Conservation (phyloP, 2,888 invertebrate genomes). For the Nasonovia ribisnigri region DNA sequence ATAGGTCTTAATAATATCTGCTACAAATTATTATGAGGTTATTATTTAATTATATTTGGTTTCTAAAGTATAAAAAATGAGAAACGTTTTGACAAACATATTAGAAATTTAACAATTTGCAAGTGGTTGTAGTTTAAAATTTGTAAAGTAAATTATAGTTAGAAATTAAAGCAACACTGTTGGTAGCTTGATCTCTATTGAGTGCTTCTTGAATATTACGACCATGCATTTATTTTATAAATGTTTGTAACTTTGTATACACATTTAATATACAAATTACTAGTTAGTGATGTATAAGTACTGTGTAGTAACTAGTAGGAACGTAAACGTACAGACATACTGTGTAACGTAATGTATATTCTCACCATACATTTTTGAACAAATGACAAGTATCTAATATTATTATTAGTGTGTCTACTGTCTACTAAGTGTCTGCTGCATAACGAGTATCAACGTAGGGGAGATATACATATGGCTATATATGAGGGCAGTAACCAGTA, state of each 20-base stretch:
- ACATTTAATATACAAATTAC: background rate
- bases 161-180: background rate
- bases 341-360: background rate
- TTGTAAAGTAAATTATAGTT: background rate
- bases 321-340: background rate
- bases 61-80: background rate
- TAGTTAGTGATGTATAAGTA: background rate
- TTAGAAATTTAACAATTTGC: background rate
- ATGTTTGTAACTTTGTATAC: background rate
- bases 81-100: background rate
- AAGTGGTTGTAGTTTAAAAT: background rate
- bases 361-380: background rate
- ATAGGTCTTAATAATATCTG: too few species aligned
- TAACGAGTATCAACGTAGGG: background rate
- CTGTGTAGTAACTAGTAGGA: background rate
- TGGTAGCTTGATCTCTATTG: background rate
- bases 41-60: too few species aligned
- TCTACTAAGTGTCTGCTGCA: background rate
- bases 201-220: background rate
- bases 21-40: too few species aligned
- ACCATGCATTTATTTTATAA: background rate
- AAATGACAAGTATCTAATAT: background rate
- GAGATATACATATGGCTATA: background rate
- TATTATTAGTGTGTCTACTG: conserved; percentile 1
- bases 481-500: background rate